These are phyloP conservation scores for Cydia splendana DNA, from an alignment of 1,140 invertebrate genomes.

Conservation along the genomic window DNA sequence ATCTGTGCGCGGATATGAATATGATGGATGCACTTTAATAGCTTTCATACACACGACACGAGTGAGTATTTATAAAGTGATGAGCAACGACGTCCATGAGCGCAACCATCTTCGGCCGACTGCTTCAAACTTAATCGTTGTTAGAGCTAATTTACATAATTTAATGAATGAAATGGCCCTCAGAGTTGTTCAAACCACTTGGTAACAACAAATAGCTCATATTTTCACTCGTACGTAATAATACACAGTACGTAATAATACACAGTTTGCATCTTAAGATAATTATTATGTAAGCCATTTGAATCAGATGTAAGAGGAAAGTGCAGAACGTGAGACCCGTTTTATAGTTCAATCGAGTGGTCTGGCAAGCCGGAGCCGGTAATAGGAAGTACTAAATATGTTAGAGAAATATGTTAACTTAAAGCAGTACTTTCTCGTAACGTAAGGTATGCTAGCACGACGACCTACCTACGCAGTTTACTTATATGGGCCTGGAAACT, in stretches of 20 bases:
- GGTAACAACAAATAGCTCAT: slow-evolving; percentile 2
- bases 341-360: slow-evolving; percentile 21
- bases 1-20: too few species aligned
- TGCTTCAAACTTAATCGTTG: background rate
- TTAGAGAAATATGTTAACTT: background rate
- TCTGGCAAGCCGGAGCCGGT: background rate
- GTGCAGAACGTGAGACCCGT: slow-evolving; percentile 20
- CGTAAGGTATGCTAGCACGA: background rate
- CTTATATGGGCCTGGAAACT: background rate
- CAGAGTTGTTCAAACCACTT: background rate
- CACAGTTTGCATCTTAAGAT: slow-evolving; percentile 19
- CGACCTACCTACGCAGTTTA: background rate
- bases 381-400: slow-evolving; percentile 9
- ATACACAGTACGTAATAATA: slow-evolving; percentile 24
- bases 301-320: slow-evolving; percentile 15
- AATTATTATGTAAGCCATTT: slow-evolving; percentile 27
- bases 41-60: too few species aligned
- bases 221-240: slow-evolving; percentile 22
- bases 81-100: too few species aligned
- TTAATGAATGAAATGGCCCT: background rate
- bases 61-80: too few species aligned
- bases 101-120: background rate
- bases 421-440: background rate
- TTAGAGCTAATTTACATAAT: background rate
- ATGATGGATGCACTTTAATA: too few species aligned